phyloP scores from a whole-genome alignment of 2,797 vertebrate genomes.

The Halcyon smyrnensis region DNA sequence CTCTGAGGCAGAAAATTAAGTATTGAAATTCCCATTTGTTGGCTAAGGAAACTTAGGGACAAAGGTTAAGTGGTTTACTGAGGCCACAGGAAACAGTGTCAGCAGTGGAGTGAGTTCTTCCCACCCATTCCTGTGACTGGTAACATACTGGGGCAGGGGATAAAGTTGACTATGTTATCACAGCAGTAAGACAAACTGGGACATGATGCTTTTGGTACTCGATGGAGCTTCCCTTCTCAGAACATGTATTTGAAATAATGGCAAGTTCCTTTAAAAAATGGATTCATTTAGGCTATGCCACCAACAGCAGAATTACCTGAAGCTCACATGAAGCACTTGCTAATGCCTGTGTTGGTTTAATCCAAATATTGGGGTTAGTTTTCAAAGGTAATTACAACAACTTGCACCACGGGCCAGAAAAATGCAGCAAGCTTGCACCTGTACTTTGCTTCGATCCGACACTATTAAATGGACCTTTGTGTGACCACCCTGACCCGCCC shows the following conservation, averaged over 20 bases:
- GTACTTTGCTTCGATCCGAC: conserved; percentile 4
- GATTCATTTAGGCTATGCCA: conserved; percentile 41
- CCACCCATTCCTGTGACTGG: background rate
- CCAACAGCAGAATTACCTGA: conserved; percentile 34
- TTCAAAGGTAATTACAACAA: conserved; percentile 7
- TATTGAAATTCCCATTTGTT: conserved; percentile 52
- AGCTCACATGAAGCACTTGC: conserved; percentile 27
- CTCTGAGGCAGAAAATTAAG: conserved; percentile 46
- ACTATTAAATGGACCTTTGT: conserved; percentile 3
- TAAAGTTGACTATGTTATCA: conserved; percentile 25
- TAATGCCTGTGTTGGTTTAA: conserved; percentile 42
- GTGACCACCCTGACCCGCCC: conserved; percentile 17
- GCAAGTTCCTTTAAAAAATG: background rate
- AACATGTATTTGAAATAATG: conserved; percentile 1
- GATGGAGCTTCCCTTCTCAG: conserved; percentile 12
- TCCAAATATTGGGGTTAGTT: conserved; percentile 59
- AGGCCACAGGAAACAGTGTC: conserved; percentile 38
- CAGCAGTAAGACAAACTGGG: conserved; percentile 48
- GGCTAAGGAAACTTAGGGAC: conserved; percentile 33
- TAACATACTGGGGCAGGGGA: background rate
- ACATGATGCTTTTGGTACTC: conserved; percentile 19
- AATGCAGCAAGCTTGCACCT: background rate
- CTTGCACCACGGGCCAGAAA: background rate
- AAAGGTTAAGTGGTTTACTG: conserved; percentile 55
- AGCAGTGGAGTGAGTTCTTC: background rate